Conservation (phyloP, 2,888 invertebrate genomes). For the Ochropleura plecta region DNA sequence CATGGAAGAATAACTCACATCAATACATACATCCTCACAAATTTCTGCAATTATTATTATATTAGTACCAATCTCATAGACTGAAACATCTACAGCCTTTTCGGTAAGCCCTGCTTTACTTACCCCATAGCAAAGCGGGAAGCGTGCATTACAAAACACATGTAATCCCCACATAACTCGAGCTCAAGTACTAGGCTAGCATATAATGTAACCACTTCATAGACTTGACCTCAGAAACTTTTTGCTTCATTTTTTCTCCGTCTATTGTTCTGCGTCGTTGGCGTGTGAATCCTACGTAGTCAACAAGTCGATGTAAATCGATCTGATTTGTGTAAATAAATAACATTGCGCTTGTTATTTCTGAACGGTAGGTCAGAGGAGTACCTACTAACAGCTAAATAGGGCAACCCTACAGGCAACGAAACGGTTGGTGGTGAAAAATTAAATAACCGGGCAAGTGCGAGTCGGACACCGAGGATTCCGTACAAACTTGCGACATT, state of each 20-base stretch:
- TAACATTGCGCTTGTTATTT: neutral
- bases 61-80: too few relatives aligned
- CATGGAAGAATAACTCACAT: too few relatives aligned
- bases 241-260: conserved; percentile 57
- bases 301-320: conserved; percentile 29
- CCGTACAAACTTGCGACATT: too few relatives aligned
- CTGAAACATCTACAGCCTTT: neutral
- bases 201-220: conserved; percentile 19
- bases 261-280: conserved; percentile 51
- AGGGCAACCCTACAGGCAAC: too few relatives aligned
- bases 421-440: too few relatives aligned
- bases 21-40: too few relatives aligned
- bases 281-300: conserved; percentile 61
- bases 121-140: neutral
- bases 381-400: neutral
- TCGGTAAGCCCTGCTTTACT: neutral
- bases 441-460: too few relatives aligned
- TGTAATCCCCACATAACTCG: conserved; percentile 7
- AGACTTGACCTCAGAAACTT: conserved; percentile 55
- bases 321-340: conserved; percentile 24
- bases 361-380: neutral
- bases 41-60: too few relatives aligned
- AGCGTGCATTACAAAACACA: neutral
- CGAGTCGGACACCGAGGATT: too few relatives aligned
- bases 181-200: conserved; percentile 28